Conservation (phyloP, 1,140 invertebrate genomes). For the Zaprionus ghesquierei region DNA sequence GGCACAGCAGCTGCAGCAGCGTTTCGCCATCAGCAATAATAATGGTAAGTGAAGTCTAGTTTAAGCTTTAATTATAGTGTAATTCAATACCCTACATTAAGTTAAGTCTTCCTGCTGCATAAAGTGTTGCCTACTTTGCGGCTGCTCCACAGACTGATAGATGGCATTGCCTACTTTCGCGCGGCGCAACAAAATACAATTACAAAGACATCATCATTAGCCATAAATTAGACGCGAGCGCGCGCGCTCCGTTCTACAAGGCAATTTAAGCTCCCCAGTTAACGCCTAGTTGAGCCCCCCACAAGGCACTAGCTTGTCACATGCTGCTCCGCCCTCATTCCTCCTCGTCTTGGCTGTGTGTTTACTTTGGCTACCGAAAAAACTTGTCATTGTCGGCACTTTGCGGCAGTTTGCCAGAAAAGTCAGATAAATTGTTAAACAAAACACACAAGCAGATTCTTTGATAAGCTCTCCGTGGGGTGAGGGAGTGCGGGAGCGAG, state of each 20-base stretch:
- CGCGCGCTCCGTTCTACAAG: not conserved
- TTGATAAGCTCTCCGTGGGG: not conserved
- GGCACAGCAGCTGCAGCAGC: conserved; percentile 81
- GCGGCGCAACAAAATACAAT: conserved; percentile 13
- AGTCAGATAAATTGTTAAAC: conserved; percentile 41
- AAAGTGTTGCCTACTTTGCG: conserved; percentile 33
- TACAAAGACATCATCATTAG: conserved; percentile 40
- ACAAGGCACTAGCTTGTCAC: not conserved
- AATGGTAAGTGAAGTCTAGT: conserved; percentile 67
- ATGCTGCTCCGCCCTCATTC: not conserved
- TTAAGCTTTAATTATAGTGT: not conserved
- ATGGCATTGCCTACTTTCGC: conserved; percentile 31
- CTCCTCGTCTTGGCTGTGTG: not conserved
- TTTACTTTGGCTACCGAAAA: conserved; percentile 6
- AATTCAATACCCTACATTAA: not conserved
- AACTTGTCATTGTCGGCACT: conserved; percentile 41
- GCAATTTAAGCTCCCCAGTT: conserved; percentile 49
- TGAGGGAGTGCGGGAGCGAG: too few relatives aligned
- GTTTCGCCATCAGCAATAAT: conserved; percentile 83
- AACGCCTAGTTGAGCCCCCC: conserved; percentile 59
- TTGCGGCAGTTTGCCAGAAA: conserved; percentile 62
- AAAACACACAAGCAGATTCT: conserved; percentile 24
- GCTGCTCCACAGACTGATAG: not conserved
- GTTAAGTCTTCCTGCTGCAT: not conserved
- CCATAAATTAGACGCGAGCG: conserved; percentile 57